A percentile compares a stretch with the other conserved stretches of the same genome.
phyloP scores from a whole-genome alignment of 2,888 invertebrate species.

The Mayetiola destructor region DNA sequence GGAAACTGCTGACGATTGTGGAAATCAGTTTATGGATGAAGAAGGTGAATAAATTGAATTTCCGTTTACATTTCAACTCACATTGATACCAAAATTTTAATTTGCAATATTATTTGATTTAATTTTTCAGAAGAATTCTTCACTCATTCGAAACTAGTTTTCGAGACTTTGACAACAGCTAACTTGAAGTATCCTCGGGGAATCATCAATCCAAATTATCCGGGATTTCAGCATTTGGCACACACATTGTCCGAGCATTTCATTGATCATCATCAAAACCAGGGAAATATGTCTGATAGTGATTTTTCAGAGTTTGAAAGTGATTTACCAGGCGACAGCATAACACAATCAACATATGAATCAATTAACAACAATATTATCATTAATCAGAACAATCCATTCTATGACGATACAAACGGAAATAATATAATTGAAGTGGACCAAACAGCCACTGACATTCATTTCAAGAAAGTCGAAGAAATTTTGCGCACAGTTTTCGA shows the following conservation, averaged over 20 bases:
- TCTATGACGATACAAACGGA: constrained; percentile 24
- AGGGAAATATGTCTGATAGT: constrained; percentile 32
- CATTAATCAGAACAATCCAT: not conserved
- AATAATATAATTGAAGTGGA: constrained; percentile 16
- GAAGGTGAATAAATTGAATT: not conserved
- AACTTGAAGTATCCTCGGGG: constrained; percentile 41
- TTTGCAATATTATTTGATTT: not conserved
- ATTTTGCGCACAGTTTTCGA: constrained; percentile 4
- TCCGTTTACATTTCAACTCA: not conserved
- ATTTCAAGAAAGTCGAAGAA: constrained; percentile 15
- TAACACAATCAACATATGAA: not conserved
- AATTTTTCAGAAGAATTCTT: constrained; percentile 18
- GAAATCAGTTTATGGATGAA: constrained; percentile 3
- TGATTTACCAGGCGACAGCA: constrained; percentile 29
- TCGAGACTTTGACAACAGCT: constrained; percentile 22
- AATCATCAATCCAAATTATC: constrained; percentile 71
- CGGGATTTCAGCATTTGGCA: constrained; percentile 69
- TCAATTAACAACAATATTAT: not conserved
- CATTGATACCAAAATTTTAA: not conserved
- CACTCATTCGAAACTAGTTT: constrained; percentile 18
- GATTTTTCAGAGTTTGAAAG: constrained; percentile 30
- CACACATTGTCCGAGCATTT: constrained; percentile 44
- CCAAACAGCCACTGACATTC: constrained; percentile 2
- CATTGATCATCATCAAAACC: constrained; percentile 26
- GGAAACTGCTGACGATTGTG: not conserved